Base-by-base conservation (phyloP, 2,797 vertebrate species). In the Sardinella longiceps region DNA sequence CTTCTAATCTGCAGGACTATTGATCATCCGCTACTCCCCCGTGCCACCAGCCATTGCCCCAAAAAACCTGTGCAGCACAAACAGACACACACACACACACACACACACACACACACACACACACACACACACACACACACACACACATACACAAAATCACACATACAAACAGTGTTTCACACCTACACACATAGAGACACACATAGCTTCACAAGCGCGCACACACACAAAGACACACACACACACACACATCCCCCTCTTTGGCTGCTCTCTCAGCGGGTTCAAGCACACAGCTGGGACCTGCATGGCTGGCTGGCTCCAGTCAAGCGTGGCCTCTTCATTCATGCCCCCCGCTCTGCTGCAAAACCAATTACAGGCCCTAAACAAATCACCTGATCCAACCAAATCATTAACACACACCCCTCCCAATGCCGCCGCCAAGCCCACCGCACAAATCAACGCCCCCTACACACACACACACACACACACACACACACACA, bases 311-410 rank as follows among this genome's bases (percentile, higher is more conserved):
- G 86, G 87, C 85, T 85, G 91, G 89, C 89, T 88, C 91, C 93
- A 94, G 87, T 91, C 89, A 94, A 93, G 91, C 93, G 89, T 88
- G 91, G 66, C 90, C 74, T 90, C 93, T 92, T 93, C 92, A 91
- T 93, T 94, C 90, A 3, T 12, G 30, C 28, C 63, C 63, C 63
- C 66, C 66, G 66, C 66, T 74, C 66, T 14, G 30, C 66, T 74
- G 66, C 30, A 90, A 94, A 93, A 91, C 91, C 93, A 95, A 94
- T 95, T 94, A 94, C 93, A 90, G 89, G 87, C 89, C 90, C 90
- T 89, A 90, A 91, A 90, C 87, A 88, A 93, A 92, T 91, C 92
- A 86, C 88, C 86, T 92, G 91, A 93, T 93, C 92, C 91, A 89
- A 90, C 46, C 11, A 84, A 84, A 86, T 84, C 83, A 81, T 46